Conservation (phyloP, 2,113 vertebrate genomes). For the Haliaeetus leucogaster region DNA sequence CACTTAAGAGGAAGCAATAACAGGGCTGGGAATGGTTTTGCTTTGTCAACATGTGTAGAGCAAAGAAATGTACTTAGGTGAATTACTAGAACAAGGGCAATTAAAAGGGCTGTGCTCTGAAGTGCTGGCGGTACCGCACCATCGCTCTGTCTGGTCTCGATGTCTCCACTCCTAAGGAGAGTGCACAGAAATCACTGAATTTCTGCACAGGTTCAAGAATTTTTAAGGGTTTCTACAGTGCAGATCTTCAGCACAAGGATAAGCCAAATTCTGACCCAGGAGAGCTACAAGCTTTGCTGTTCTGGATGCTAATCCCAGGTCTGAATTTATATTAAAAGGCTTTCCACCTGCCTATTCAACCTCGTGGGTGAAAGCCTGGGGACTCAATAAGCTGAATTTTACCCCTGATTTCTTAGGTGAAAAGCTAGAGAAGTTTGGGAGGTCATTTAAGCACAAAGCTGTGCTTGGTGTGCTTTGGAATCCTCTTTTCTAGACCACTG, state of each 20-base stretch:
- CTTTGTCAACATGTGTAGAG: background rate
- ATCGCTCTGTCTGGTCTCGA: accelerated
- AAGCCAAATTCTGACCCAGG: background rate
- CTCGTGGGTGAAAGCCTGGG: background rate
- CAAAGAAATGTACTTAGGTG: background rate
- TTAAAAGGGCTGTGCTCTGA: background rate
- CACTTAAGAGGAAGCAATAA: background rate
- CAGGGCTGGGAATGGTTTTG: background rate
- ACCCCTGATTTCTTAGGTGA: background rate
- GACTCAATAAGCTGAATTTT: background rate
- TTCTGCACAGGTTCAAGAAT: background rate
- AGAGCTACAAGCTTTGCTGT: background rate
- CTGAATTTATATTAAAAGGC: background rate
- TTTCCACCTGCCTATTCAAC: background rate
- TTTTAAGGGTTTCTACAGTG: background rate
- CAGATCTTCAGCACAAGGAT: background rate
- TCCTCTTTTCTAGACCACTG: background rate
- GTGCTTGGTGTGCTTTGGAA: background rate
- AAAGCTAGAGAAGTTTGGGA: background rate
- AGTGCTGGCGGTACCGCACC: accelerated
- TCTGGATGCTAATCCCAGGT: background rate
- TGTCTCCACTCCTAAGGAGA: background rate
- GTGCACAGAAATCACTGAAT: background rate
- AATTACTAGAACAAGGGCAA: background rate
- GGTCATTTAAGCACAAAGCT: background rate